Evolutionary conservation across 1,140 invertebrate genomes (phyloP).

Genomic region (Matsumurasca onukii): DNA sequence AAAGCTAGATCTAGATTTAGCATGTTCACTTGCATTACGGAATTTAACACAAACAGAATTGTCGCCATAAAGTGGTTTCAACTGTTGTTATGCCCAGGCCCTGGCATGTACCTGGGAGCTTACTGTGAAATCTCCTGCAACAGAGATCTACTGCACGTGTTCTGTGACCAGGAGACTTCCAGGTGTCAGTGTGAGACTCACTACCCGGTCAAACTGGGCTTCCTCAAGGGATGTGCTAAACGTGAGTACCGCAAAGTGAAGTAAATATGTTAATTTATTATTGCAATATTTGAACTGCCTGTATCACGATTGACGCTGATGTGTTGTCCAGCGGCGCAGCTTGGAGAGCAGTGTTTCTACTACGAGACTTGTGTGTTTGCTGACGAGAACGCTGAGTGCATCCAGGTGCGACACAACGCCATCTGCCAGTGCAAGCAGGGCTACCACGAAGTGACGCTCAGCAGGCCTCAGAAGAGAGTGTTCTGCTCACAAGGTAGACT

Average conservation of each 20-base stretch:
- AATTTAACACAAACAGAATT: too few relatives aligned
- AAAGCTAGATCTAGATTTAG: too few relatives aligned
- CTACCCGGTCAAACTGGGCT: constrained; percentile 71
- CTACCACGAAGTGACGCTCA: constrained; percentile 72
- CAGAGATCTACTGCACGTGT: constrained; percentile 67
- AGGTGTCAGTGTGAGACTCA: constrained; percentile 75
- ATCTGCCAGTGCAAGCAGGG: constrained; percentile 78
- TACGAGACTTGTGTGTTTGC: constrained; percentile 71
- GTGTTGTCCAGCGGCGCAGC: constrained; percentile 63
- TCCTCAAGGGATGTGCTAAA: constrained; percentile 75
- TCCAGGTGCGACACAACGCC: constrained; percentile 80
- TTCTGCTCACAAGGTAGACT: constrained; percentile 80
- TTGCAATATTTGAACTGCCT: too few relatives aligned
- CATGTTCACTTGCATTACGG: too few relatives aligned
- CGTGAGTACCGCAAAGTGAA: too few relatives aligned
- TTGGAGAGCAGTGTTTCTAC: constrained; percentile 84
- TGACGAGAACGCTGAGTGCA: constrained; percentile 75
- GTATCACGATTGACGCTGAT: too few relatives aligned
- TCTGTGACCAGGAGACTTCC: constrained; percentile 66
- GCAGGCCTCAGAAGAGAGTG: constrained; percentile 66
- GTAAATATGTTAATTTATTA: too few relatives aligned
- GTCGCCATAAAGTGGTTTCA: too few relatives aligned
- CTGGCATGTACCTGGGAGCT: constrained; percentile 71
- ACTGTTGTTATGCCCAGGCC: too few relatives aligned
- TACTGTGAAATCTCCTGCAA: constrained; percentile 72